These are phyloP conservation scores for Dipus sagitta DNA, from an alignment of 2,797 vertebrate species.

Conservation along the genomic window DNA sequence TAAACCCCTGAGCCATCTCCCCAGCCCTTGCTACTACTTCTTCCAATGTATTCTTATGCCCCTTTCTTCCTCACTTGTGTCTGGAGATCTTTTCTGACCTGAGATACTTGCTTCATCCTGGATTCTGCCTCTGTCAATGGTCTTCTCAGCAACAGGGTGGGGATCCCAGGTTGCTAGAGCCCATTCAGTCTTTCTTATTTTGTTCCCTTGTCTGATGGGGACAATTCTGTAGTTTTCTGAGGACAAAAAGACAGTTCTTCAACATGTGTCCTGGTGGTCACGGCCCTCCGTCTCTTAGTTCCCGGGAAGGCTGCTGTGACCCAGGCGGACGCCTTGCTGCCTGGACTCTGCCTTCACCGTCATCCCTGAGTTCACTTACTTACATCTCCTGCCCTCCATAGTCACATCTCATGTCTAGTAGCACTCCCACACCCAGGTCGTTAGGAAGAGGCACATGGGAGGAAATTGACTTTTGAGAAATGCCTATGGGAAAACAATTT, in stretches of 20 bases:
- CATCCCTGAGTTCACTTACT: rapidly evolving
- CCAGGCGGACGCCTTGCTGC: neutral
- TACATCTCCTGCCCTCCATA: no score
- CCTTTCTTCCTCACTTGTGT: rapidly evolving
- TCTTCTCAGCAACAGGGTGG: neutral
- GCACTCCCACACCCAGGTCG: neutral
- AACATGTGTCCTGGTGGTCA: rapidly evolving
- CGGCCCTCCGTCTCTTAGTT: rapidly evolving
- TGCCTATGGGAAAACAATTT: neutral
- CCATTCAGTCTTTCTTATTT: neutral
- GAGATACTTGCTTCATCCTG: rapidly evolving
- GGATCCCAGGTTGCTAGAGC: neutral
- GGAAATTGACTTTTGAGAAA: neutral
- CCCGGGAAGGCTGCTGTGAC: rapidly evolving
- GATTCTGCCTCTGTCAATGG: rapidly evolving
- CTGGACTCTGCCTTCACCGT: neutral
- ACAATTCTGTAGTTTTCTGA: neutral
- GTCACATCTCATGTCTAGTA: neutral
- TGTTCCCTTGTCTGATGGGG: neutral
- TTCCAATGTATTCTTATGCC: rapidly evolving
- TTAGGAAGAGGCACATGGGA: neutral
- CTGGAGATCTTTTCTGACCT: neutral
- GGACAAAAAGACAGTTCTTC: no score
- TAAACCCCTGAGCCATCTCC: no score
- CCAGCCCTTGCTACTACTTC: no score